Evolutionary conservation across 2,113 vertebrate species (phyloP), one percentile per base, ranked within the genome.

Genomic region (Girardinichthys multiradiatus): DNA sequence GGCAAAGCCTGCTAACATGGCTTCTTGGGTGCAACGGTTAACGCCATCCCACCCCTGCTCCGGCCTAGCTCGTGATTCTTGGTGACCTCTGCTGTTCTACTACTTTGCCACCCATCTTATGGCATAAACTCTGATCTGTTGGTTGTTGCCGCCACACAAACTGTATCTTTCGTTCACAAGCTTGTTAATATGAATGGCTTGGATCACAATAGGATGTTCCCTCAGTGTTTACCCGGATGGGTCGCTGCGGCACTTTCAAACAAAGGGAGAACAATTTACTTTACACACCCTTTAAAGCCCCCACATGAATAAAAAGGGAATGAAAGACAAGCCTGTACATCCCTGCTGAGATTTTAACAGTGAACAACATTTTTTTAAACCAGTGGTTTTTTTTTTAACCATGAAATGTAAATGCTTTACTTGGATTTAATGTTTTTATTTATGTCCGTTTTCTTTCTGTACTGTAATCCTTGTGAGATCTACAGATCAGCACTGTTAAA

Each of bases 301-400:
- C 39, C 5, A 45, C 24, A 69, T 65, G 48, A 51, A 80, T 80
- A 27, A 19, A 54, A 64, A 69, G 37, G 24, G 0, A 37, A 7
- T 61, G 62, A 70, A 80, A 72, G 72, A 87, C 72, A 39, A 39
- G 72, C 39, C 88, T 85, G 83, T 85, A 89, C 68, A 64, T 86
- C 70, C 79, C 77, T 37, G 59, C 70, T 64, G 42, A 66, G n/a
- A 30, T 58, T 79, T 37, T 67, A 57, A 84, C 76, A 88, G 72
- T 80, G 4, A 45, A 19, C 42, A n/a, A n/a, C n/a, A n/a, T n/a
- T n/a, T n/a, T n/a, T n/a, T n/a, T n/a, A n/a, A n/a, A n/a, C n/a
- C n/a, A n/a, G 48, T 2, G 2, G 48, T 54, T 54, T 39, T 39
- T 39, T 39, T 39, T 39, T 39, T 12, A 39, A 6, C n/a, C n/a